Evolutionary conservation across 2,113 vertebrate genomes (phyloP).

Genomic region (Terrapene triunguis): DNA sequence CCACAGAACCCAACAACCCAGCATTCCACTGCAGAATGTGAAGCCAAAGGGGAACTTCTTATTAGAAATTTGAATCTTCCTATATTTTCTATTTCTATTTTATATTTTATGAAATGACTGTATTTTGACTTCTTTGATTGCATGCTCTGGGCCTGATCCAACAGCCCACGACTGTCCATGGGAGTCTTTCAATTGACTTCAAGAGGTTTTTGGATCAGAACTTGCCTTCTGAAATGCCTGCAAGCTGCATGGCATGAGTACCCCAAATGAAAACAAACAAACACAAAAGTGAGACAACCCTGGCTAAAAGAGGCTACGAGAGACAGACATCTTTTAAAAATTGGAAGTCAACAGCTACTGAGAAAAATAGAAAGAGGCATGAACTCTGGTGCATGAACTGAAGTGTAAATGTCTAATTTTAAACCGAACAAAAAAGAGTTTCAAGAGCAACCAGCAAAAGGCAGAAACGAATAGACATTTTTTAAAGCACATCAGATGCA

Average conservation of each 20-base stretch:
- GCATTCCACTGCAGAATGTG: not conserved
- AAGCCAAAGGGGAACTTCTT: not conserved
- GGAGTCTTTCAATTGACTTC: not conserved
- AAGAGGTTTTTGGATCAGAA: not conserved
- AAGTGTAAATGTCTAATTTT: not conserved
- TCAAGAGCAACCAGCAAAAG: not conserved
- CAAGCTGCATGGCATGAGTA: not conserved
- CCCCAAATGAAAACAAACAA: not conserved
- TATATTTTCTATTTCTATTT: too few species aligned
- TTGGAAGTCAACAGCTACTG: not conserved
- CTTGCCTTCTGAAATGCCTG: not conserved
- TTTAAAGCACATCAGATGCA: not conserved
- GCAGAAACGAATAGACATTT: not conserved
- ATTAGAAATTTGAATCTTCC: not conserved
- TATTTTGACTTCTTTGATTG: not conserved
- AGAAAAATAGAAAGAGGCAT: not conserved
- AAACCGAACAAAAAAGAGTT: not conserved
- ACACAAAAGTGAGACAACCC: not conserved
- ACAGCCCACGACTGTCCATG: not conserved
- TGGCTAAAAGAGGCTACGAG: not conserved
- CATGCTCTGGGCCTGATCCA: not conserved
- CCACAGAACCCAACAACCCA: accelerated
- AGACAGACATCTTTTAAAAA: not conserved
- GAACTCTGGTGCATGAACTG: too few species aligned
- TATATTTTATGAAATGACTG: not conserved